phyloP scores from a whole-genome alignment of 2,797 vertebrate species.

The Gymnodraco acuticeps region DNA sequence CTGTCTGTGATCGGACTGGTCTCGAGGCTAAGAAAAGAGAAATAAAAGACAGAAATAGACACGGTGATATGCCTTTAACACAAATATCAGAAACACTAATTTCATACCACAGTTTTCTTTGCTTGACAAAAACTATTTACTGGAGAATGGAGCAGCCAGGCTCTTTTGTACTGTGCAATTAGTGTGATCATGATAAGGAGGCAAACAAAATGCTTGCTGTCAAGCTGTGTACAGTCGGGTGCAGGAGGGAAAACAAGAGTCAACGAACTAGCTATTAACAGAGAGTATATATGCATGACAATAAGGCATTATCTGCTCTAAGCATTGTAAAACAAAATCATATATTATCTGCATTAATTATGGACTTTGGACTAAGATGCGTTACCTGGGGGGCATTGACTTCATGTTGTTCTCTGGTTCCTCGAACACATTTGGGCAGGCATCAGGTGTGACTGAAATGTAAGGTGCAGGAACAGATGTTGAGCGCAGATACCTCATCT shows the following conservation, averaged over 20 bases:
- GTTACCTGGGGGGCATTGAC: constrained; percentile 99
- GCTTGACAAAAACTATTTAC: not conserved
- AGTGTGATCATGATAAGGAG: not conserved
- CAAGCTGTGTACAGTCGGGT: not conserved
- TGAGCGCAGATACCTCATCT: constrained; percentile 98
- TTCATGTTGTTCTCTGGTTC: constrained; percentile 99
- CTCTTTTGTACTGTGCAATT: not conserved
- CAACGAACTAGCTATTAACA: not conserved
- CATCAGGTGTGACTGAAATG: constrained; percentile 98
- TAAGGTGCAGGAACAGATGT: constrained; percentile 98
- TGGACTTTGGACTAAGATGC: not conserved
- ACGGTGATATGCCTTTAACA: not conserved
- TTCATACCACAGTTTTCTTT: not conserved
- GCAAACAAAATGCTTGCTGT: not conserved
- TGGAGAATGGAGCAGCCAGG: not conserved
- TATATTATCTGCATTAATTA: not conserved
- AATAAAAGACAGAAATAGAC: constrained; percentile 10
- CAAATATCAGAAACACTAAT: not conserved
- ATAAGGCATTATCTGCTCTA: not conserved
- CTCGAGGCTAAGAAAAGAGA: constrained; percentile 88
- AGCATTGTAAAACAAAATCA: not conserved
- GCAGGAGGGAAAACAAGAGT: not conserved
- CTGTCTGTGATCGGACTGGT: constrained; percentile 98
- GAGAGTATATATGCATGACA: not conserved
- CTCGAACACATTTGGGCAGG: constrained; percentile 98